These are phyloP conservation scores for Nothura maculosa DNA, from an alignment of 2,797 vertebrate species.

Conservation along the genomic window DNA sequence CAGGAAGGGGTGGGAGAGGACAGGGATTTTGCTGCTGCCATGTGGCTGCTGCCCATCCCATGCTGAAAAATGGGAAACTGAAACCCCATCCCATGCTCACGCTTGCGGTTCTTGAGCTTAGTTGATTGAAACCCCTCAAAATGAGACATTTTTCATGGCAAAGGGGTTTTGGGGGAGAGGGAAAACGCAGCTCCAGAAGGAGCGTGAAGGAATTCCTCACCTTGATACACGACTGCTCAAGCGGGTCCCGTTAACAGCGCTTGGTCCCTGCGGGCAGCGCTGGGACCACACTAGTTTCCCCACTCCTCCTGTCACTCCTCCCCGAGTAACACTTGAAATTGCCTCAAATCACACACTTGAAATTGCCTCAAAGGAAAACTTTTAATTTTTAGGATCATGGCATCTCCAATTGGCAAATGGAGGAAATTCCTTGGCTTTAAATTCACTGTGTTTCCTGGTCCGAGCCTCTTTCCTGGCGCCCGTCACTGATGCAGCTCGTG, in stretches of 20 bases:
- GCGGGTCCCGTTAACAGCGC: constrained; percentile 25
- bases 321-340: constrained; percentile 37
- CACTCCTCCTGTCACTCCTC: constrained; percentile 18
- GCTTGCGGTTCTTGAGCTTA: constrained; percentile 13
- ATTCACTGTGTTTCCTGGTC: constrained; percentile 26
- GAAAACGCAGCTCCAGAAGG: constrained; percentile 12
- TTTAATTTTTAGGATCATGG: constrained; percentile 39
- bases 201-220: constrained; percentile 12
- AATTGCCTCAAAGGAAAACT: constrained; percentile 42
- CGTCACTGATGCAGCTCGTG: neutral
- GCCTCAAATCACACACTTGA: constrained; percentile 40
- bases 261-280: constrained; percentile 58
- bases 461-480: neutral
- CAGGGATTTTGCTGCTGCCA: neutral
- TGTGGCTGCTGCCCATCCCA: neutral
- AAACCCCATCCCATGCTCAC: neutral
- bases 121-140: neutral
- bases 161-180: neutral
- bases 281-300: neutral
- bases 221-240: constrained; percentile 24
- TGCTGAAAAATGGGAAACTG: no score
- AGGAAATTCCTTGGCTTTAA: constrained; percentile 47
- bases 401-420: constrained; percentile 25
- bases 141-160: neutral
- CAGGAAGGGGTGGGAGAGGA: neutral